These are phyloP conservation scores for Microctonus hyperodae DNA, from an alignment of 2,888 invertebrate species.

Conservation along the genomic window DNA sequence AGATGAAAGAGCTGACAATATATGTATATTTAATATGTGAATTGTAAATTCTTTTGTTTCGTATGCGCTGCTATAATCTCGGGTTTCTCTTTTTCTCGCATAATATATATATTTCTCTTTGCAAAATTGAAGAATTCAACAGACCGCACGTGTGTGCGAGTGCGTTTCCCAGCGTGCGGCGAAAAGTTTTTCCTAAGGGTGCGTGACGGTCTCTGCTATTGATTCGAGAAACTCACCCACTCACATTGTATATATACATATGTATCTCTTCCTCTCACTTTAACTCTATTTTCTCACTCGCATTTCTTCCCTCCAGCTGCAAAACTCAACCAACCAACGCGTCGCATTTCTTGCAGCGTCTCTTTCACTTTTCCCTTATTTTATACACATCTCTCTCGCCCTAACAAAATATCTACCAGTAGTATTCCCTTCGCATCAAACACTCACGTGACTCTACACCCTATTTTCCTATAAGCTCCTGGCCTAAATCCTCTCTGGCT, in stretches of 20 bases:
- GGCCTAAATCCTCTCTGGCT: conserved; percentile 43
- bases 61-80: not conserved
- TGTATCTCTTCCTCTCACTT: conserved; percentile 22
- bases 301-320: not conserved
- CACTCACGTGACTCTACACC: conserved; percentile 37
- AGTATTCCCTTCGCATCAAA: conserved; percentile 1
- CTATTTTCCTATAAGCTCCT: conserved; percentile 36
- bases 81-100: not conserved
- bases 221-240: conserved; percentile 48
- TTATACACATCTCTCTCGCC: conserved; percentile 42
- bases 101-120: too few relatives aligned
- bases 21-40: conserved; percentile 6
- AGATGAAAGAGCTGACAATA: not conserved
- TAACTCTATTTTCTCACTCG: conserved; percentile 5
- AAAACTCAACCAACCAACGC: conserved; percentile 1
- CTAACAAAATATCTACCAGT: conserved; percentile 25
- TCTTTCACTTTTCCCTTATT: conserved; percentile 33
- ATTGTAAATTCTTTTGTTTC: conserved; percentile 19
- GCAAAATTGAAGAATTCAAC: conserved; percentile 6
- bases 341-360: conserved; percentile 9
- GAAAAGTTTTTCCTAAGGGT: conserved; percentile 52
- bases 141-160: conserved; percentile 7
- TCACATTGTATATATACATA: conserved; percentile 33
- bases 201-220: conserved; percentile 51
- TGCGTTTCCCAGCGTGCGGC: conserved; percentile 37